Evolutionary conservation across 2,113 vertebrate species (phyloP), one percentile per base, ranked within the genome.

Genomic region (Salminus brasiliensis): DNA sequence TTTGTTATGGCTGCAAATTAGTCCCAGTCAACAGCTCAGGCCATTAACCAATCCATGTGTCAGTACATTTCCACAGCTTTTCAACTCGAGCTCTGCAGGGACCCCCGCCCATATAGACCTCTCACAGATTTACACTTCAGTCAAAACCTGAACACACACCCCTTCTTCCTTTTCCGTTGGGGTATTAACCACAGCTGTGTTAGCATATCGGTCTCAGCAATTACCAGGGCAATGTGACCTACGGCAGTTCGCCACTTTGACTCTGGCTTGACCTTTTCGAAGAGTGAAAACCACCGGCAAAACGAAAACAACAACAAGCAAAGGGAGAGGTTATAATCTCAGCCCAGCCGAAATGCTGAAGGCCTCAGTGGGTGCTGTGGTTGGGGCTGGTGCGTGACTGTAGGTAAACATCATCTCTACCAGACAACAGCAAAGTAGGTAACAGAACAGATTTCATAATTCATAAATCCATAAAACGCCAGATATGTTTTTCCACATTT

Each of bases 141-240:
- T n/a, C n/a, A n/a, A n/a, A n/a, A n/a, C n/a, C n/a, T n/a, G 5
- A 8, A 12, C 52, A 4, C 1, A 23, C 4, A 25, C 32, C 12
- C 7, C 10, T 34, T 52, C 47, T 5, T n/a, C 53, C 25, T 29
- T 49, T 70, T 53, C 29, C 69, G 1, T 18, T 36, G 39, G 21
- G 21, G 55, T 34, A 21, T 57, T 3, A n/a, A 2, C 53, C 27
- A 5, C 29, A 21, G 21, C 52, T 25, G 21, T 39, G 32, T 49
- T 70, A 70, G 21, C 53, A 69, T 34, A 34, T 78, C 66, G n/a
- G 39, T 71, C 41, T 60, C 52, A 11, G 30, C 47, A 25, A n/a
- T 70, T 12, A 34, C 52, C 65, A 39, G 18, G 4, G 9, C 39
- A 21, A 60, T 29, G 11, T 21, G 36, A 62, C 39, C 55, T 12